These are phyloP conservation scores for Steinernema hermaphroditum DNA, from an alignment of 2,888 invertebrate genomes.

Conservation along the genomic window DNA sequence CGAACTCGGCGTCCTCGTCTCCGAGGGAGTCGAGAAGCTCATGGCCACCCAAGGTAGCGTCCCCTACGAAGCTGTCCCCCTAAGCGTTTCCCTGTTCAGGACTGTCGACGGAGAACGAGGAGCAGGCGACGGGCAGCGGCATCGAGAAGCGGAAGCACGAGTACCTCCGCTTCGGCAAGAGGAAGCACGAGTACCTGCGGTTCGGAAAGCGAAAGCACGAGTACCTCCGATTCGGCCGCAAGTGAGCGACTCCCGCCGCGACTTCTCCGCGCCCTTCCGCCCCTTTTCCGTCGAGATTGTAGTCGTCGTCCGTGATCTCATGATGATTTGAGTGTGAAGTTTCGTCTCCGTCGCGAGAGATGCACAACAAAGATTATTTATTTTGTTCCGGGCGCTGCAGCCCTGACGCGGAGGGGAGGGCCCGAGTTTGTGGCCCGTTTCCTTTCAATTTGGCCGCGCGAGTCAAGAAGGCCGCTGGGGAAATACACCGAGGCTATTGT, in stretches of 20 bases:
- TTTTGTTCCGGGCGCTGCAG: background rate
- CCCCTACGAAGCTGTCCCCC: background rate
- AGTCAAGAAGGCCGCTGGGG: background rate
- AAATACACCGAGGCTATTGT: background rate
- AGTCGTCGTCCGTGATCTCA: background rate
- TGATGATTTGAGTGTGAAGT: background rate
- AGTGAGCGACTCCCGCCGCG: too few relatives aligned
- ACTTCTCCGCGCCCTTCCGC: too few relatives aligned
- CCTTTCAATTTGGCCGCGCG: background rate
- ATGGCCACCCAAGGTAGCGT: slow-evolving; percentile 55
- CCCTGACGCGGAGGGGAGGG: background rate
- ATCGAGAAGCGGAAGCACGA: slow-evolving; percentile 62
- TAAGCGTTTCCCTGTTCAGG: background rate
- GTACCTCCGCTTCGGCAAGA: slow-evolving; percentile 63
- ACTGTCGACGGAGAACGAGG: background rate
- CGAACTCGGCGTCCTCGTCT: slow-evolving; percentile 62
- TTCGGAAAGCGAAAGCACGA: slow-evolving; percentile 50
- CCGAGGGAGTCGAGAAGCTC: slow-evolving; percentile 62
- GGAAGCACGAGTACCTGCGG: slow-evolving; percentile 66
- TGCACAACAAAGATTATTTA: background rate
- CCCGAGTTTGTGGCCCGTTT: background rate
- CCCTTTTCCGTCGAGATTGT: too few relatives aligned
- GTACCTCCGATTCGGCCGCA: slow-evolving; percentile 59
- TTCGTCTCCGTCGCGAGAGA: background rate
- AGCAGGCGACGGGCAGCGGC: background rate